Percentiles rank a stretch among this genome's conserved stretches.
phyloP scores from a whole-genome alignment of 2,113 vertebrate genomes.

The Atherinomorus stipes region DNA sequence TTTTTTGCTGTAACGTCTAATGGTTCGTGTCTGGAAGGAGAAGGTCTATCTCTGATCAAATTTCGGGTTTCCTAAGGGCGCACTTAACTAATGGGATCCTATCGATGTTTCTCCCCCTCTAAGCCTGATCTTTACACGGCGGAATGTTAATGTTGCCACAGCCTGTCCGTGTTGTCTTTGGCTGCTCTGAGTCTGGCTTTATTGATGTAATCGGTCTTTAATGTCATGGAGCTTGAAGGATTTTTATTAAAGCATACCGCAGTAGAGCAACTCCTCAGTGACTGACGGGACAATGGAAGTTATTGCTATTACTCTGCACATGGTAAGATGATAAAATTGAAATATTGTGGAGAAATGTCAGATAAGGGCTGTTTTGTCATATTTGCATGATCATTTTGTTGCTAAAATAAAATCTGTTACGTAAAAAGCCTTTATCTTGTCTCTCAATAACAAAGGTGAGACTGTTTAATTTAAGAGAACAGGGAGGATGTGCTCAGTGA shows the following conservation, averaged over 20 bases:
- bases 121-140: conserved; percentile 59
- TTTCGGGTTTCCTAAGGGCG: conserved; percentile 74
- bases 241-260: conserved; percentile 44
- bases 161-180: conserved; percentile 62
- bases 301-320: conserved; percentile 37
- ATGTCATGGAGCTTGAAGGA: conserved; percentile 64
- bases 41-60: conserved; percentile 72
- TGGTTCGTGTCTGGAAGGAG: conserved; percentile 71
- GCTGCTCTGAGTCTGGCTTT: conserved; percentile 55
- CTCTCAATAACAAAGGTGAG: conserved; percentile 40
- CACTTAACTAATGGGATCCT: conserved; percentile 79
- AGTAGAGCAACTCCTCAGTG: conserved; percentile 36
- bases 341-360: conserved; percentile 6
- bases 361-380: not conserved
- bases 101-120: conserved; percentile 63
- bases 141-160: conserved; percentile 76
- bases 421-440: conserved; percentile 34
- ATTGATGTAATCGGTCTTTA: conserved; percentile 52
- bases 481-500: conserved; percentile 56
- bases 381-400: conserved; percentile 12
- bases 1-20: conserved; percentile 51
- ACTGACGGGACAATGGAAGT: conserved; percentile 56
- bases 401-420: conserved; percentile 2
- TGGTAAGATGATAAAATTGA: conserved; percentile 56
- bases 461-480: conserved; percentile 63